These are phyloP conservation scores for Diploscapter pachys DNA, from an alignment of 1,140 invertebrate species.

Conservation along the genomic window DNA sequence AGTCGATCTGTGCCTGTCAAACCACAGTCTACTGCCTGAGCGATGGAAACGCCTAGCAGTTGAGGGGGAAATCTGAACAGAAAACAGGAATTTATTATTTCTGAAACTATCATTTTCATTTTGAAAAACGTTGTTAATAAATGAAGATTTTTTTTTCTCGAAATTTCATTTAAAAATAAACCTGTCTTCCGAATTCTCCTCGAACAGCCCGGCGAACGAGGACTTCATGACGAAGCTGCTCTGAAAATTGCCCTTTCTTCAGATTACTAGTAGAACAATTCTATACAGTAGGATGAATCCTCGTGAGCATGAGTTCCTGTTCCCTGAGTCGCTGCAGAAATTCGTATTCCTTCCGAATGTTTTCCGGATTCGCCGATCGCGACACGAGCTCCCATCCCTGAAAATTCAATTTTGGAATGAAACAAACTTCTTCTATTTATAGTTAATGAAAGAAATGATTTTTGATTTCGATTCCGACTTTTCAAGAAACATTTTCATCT, in stretches of 20 bases:
- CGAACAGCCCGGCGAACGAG: constrained; percentile 42
- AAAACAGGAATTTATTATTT: constrained; percentile 9
- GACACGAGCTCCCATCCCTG: constrained; percentile 49
- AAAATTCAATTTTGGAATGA: too few species aligned
- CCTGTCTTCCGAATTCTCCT: constrained; percentile 32
- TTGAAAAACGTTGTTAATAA: constrained; percentile 10
- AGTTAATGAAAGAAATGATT: too few species aligned
- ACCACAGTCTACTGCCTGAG: constrained; percentile 49
- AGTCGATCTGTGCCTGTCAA: constrained; percentile 46
- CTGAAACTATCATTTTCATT: constrained; percentile 9
- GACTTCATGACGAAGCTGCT: constrained; percentile 39
- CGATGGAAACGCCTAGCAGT: constrained; percentile 43
- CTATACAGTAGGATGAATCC: constrained; percentile 44
- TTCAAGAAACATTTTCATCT: too few species aligned
- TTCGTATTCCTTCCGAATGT: constrained; percentile 50
- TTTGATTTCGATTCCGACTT: too few species aligned
- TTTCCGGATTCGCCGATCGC: constrained; percentile 40
- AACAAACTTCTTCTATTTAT: too few species aligned
- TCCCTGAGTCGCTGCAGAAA: constrained; percentile 53
- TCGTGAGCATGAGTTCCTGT: constrained; percentile 53
- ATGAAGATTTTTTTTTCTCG: constrained; percentile 15
- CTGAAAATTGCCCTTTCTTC: background rate
- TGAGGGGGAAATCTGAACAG: constrained; percentile 39
- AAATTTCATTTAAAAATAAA: constrained; percentile 10
- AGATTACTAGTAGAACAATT: constrained; percentile 27